phyloP scores from a whole-genome alignment of 2,113 vertebrate species.

The Syngnathoides biaculeatus region DNA sequence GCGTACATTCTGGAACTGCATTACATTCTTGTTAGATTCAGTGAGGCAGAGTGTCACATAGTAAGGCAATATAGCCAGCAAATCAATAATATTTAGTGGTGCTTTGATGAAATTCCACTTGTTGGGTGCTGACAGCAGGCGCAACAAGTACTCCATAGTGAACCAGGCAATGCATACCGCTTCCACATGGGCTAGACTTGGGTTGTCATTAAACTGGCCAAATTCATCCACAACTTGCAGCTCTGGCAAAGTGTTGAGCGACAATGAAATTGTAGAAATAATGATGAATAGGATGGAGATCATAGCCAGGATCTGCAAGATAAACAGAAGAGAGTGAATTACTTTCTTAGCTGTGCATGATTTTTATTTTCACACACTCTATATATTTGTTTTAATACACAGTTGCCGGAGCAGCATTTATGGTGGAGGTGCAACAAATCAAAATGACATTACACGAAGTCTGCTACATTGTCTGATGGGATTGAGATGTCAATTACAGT shows the following conservation, averaged over 20 bases:
- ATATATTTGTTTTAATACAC: background rate
- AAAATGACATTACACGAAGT: background rate
- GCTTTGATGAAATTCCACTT: conserved; percentile 99
- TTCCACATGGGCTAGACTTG: conserved; percentile 90
- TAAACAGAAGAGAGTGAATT: background rate
- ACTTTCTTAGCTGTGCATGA: no score
- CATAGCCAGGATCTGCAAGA: conserved; percentile 88
- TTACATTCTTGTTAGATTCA: conserved; percentile 93
- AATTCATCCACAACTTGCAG: conserved; percentile 93
- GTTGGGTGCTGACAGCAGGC: conserved; percentile 91
- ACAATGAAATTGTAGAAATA: conserved; percentile 94
- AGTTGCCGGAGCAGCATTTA: background rate
- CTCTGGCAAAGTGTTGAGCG: conserved; percentile 95
- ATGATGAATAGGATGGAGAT: conserved; percentile 97
- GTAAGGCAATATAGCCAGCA: conserved; percentile 94
- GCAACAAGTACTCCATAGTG: conserved; percentile 95
- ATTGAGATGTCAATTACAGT: background rate
- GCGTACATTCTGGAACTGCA: conserved; percentile 96
- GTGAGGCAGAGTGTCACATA: conserved; percentile 97
- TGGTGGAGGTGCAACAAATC: background rate
- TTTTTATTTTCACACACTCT: no score
- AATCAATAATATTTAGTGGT: conserved; percentile 92
- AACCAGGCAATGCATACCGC: conserved; percentile 98
- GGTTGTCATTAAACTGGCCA: conserved; percentile 92
- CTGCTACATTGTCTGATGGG: background rate